Conservation (phyloP, 2,113 vertebrate genomes). For the Odocoileus virginianus region DNA sequence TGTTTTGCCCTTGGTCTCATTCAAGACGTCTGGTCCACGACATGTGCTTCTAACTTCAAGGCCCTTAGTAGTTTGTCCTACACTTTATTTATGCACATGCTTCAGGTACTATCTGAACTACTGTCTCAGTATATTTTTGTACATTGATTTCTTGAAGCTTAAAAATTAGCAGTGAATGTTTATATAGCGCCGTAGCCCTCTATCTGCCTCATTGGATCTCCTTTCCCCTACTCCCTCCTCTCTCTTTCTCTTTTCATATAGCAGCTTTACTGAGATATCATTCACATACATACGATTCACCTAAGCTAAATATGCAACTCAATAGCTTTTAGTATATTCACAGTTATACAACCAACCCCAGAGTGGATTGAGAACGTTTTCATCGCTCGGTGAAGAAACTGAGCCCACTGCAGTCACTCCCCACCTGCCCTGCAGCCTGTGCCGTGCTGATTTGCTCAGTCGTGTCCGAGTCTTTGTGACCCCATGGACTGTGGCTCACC, state of each 20-base stretch:
- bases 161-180: background rate
- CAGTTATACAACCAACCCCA: background rate
- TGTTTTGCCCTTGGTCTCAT: background rate
- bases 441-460: background rate
- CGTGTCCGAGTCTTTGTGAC: rapidly evolving
- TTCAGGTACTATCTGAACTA: background rate
- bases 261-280: background rate
- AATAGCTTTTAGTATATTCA: background rate
- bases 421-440: background rate
- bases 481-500: background rate
- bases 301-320: background rate
- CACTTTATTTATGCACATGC: background rate
- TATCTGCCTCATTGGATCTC: background rate
- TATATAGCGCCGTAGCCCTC: background rate
- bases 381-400: background rate
- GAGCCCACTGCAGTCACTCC: background rate
- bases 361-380: background rate
- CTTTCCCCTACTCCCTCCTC: too few species aligned
- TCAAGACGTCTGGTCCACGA: background rate
- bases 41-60: background rate
- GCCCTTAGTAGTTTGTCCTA: background rate
- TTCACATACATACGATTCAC: background rate
- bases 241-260: background rate
- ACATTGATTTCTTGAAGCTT: background rate
- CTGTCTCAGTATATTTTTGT: background rate